Conservation (phyloP, 2,797 vertebrate genomes). For the Phyllotis vaccarum region DNA sequence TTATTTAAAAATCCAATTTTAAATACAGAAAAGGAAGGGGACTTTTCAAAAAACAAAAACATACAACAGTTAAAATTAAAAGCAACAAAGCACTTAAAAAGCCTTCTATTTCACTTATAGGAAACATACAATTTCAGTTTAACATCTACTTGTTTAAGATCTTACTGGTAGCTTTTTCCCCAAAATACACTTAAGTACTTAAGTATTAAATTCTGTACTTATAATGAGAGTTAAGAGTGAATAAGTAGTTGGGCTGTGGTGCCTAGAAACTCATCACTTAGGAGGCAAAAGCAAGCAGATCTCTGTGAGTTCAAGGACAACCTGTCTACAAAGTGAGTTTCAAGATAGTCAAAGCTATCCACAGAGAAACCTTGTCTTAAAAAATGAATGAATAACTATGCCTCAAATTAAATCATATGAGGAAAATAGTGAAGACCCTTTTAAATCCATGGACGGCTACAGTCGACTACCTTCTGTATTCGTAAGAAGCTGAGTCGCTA, state of each 20-base stretch:
- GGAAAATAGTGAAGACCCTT: neutral
- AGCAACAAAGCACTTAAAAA: neutral
- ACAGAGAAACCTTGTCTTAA: too few relatives aligned
- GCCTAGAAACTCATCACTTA: too few relatives aligned
- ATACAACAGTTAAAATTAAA: neutral
- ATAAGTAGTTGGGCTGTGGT: neutral
- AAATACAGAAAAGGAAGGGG: neutral
- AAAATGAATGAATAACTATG: neutral
- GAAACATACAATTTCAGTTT: neutral
- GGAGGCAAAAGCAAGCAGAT: too few relatives aligned
- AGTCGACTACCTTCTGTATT: neutral
- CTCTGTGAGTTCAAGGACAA: too few relatives aligned
- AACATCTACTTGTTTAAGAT: neutral
- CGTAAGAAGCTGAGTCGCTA: slow-evolving; percentile 18
- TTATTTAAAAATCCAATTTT: neutral
- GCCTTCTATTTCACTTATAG: neutral
- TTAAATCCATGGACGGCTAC: neutral
- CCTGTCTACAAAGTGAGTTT: too few relatives aligned
- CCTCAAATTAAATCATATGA: neutral
- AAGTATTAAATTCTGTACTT: neutral
- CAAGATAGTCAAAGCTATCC: too few relatives aligned
- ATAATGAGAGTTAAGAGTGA: neutral
- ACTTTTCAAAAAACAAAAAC: neutral
- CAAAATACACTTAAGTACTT: neutral
- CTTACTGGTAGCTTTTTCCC: neutral